Percentiles rank a stretch among this genome's conserved stretches.
These are phyloP conservation scores for Prietella phreatophila DNA, from an alignment of 2,113 vertebrate species.

Conservation along the genomic window DNA sequence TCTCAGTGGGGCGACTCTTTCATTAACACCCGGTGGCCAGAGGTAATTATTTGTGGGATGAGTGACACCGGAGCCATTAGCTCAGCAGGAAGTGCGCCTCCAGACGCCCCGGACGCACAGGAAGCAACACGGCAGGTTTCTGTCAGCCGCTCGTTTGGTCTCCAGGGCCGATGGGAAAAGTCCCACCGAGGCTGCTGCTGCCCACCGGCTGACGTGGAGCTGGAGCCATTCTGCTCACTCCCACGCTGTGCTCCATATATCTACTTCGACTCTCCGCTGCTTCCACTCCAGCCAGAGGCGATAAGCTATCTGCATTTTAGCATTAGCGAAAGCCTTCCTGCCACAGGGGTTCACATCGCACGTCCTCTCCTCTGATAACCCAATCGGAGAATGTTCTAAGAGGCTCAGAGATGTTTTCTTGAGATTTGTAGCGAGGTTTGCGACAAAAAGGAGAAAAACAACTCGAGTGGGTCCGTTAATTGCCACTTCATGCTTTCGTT, in stretches of 20 bases:
- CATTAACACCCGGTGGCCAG: slow-evolving; percentile 54
- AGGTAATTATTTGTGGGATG: slow-evolving; percentile 62
- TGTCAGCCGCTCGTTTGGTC: slow-evolving; percentile 46
- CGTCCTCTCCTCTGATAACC: slow-evolving; percentile 20
- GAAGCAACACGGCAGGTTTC: slow-evolving; percentile 55
- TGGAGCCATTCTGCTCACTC: background rate
- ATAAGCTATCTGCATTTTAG: slow-evolving; percentile 50
- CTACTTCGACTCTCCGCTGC: background rate
- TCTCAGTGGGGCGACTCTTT: slow-evolving; percentile 57
- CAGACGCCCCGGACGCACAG: slow-evolving; percentile 43
- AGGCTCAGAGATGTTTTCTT: background rate
- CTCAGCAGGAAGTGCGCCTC: slow-evolving; percentile 53
- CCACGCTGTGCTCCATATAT: slow-evolving; percentile 2
- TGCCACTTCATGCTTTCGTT: background rate
- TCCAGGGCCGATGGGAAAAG: slow-evolving; percentile 16
- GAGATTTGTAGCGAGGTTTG: background rate
- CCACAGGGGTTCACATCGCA: slow-evolving; percentile 16
- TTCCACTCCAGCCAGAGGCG: slow-evolving; percentile 5
- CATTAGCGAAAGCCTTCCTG: slow-evolving; percentile 43
- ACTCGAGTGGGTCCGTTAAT: background rate
- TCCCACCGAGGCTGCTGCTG: slow-evolving; percentile 3
- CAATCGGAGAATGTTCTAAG: background rate
- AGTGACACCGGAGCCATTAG: slow-evolving; percentile 61
- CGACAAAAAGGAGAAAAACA: background rate
- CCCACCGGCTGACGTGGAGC: background rate